Evolutionary conservation across 1,140 invertebrate species (phyloP).

Genomic region (Octopus bimaculoides): DNA sequence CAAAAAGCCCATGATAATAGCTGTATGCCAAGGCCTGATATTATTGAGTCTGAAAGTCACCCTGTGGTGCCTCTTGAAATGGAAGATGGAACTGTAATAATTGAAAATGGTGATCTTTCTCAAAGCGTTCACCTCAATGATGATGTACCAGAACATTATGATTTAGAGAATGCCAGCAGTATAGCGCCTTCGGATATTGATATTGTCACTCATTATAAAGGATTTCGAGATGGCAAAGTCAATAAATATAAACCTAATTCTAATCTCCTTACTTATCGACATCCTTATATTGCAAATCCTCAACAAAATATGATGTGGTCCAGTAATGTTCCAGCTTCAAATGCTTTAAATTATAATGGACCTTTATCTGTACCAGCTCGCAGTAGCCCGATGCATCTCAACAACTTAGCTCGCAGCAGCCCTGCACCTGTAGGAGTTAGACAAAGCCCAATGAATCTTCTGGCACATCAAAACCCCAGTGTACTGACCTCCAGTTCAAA

Average conservation of each 20-base stretch:
- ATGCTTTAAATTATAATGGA: neutral
- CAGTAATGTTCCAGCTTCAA: neutral
- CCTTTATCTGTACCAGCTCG: slow-evolving; percentile 24
- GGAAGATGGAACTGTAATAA: slow-evolving; percentile 55
- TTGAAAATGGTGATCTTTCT: slow-evolving; percentile 61
- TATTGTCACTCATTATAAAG: slow-evolving; percentile 95
- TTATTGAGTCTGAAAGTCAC: slow-evolving; percentile 87
- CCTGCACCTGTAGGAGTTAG: slow-evolving; percentile 16
- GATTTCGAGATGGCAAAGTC: slow-evolving; percentile 73
- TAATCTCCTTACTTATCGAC: slow-evolving; percentile 11
- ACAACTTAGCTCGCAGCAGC: slow-evolving; percentile 15
- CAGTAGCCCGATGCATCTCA: slow-evolving; percentile 26
- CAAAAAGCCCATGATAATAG: slow-evolving; percentile 18
- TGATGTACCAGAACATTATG: slow-evolving; percentile 92
- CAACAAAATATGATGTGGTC: neutral
- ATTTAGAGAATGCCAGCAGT: slow-evolving; percentile 93
- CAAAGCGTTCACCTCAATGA: slow-evolving; percentile 63
- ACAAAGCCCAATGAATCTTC: slow-evolving; percentile 33
- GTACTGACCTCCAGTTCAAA: slow-evolving; percentile 31
- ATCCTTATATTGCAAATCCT: neutral
- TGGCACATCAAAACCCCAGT: slow-evolving; percentile 34
- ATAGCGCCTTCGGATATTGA: slow-evolving; percentile 97
- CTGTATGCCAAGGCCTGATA: slow-evolving; percentile 73
- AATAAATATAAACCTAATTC: slow-evolving; percentile 26
- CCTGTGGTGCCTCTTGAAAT: slow-evolving; percentile 55